Conservation (phyloP, 1,140 invertebrate species). For the Mylabris phalerata region DNA sequence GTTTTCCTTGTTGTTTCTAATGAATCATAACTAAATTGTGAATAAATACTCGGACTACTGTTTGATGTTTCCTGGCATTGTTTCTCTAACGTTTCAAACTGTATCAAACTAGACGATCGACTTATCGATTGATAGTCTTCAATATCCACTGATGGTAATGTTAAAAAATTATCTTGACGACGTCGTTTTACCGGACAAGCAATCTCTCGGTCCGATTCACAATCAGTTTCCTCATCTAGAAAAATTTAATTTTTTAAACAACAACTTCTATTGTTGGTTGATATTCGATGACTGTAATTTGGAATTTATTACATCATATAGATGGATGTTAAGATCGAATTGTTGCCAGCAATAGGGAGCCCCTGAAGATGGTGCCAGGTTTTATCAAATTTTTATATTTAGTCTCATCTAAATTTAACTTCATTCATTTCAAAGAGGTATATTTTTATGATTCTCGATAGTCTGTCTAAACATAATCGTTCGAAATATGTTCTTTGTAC, state of each 20-base stretch:
- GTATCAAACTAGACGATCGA: conserved; percentile 67
- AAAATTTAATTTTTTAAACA: too few species aligned
- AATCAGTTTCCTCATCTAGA: conserved; percentile 44
- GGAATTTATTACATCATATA: too few species aligned
- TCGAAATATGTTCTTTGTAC: too few species aligned
- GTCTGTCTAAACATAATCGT: too few species aligned
- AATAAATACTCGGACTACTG: conserved; percentile 44
- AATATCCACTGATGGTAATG: conserved; percentile 43
- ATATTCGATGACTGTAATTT: too few species aligned
- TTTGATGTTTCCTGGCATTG: conserved; percentile 50
- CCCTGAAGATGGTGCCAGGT: background rate
- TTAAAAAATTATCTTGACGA: conserved; percentile 47
- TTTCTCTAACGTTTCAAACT: conserved; percentile 72
- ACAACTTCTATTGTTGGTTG: too few species aligned
- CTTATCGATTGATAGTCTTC: conserved; percentile 52
- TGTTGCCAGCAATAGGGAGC: too few species aligned
- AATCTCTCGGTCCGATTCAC: conserved; percentile 67
- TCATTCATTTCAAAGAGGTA: too few species aligned
- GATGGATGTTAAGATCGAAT: conserved; percentile 20
- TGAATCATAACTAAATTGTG: conserved; percentile 51
- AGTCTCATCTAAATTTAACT: background rate
- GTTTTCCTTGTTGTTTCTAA: conserved; percentile 45
- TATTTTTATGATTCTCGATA: too few species aligned
- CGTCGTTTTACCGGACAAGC: conserved; percentile 72
- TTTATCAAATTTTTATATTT: conserved; percentile 1